phyloP scores from a whole-genome alignment of 1,140 invertebrate genomes.

The Drosophila truncata region DNA sequence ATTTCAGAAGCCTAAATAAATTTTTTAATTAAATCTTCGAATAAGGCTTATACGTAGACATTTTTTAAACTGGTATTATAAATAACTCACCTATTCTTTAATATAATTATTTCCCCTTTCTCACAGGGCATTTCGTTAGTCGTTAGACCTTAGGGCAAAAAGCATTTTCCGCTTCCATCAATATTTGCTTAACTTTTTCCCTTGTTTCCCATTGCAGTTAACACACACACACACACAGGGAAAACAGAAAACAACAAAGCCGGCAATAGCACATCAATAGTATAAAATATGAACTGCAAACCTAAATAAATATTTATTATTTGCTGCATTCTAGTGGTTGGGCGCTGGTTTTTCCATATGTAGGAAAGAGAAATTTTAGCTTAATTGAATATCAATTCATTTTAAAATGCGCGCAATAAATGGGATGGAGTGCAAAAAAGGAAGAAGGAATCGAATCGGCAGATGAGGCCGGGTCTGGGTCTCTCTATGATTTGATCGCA shows the following conservation, averaged over 20 bases:
- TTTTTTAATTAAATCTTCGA: too few species aligned
- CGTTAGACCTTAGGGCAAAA: slow-evolving; percentile 6
- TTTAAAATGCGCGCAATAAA: slow-evolving; percentile 52
- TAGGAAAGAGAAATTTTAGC: slow-evolving; percentile 45
- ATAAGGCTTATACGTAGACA: too few species aligned
- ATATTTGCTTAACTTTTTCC: slow-evolving; percentile 48
- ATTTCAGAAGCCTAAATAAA: too few species aligned
- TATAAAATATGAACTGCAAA: slow-evolving; percentile 82
- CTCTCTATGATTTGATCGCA: slow-evolving; percentile 21
- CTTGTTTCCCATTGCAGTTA: slow-evolving; percentile 26
- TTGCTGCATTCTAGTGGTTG: slow-evolving; percentile 48
- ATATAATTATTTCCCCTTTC: not conserved
- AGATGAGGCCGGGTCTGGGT: slow-evolving; percentile 11
- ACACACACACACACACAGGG: not conserved
- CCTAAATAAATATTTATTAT: slow-evolving; percentile 83
- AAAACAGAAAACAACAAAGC: slow-evolving; percentile 43
- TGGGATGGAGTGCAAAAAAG: not conserved
- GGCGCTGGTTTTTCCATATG: slow-evolving; percentile 1
- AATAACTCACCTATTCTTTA: not conserved
- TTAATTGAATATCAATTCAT: slow-evolving; percentile 83
- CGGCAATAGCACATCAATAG: slow-evolving; percentile 61
- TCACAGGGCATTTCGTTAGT: slow-evolving; percentile 14
- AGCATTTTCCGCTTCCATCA: slow-evolving; percentile 22
- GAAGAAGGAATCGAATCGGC: slow-evolving; percentile 15
- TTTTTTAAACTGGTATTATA: too few species aligned